Base-by-base conservation (phyloP, 2,113 vertebrate genomes). In the Hippocampus comes region DNA sequence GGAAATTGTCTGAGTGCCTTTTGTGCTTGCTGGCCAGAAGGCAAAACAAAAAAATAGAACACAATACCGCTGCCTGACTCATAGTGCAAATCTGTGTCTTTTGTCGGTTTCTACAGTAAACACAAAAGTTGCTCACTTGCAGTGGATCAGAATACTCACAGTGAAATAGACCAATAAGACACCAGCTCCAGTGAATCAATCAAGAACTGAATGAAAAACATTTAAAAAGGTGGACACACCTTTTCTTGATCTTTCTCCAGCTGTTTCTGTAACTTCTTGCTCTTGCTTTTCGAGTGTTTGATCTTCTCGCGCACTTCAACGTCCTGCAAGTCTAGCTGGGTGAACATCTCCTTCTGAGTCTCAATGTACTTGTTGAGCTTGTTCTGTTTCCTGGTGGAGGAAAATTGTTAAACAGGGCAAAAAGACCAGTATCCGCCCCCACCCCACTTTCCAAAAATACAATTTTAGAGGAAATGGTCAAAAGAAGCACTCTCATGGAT, bases 201-300 rank as follows among this genome's bases (percentile, higher is more conserved):
- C 3, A 64, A 67, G 15, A 63, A 42, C 34, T 21, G 46, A 51
- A 49, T 73, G 25, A 18, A 14, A 56, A 67, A 49, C 53, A 17
- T 64, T 59, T 67, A 38, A 65, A 69, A 69, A 76, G 42, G 59
- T 49, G 48, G 73, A 87, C 87, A 10, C 88, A 98, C 97, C 96
- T 98, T 99, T 85, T 97, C 95, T 86, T 93, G 94, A 61, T 99
- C 95, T 78, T 97, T 99, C 53, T 95, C 92, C 78, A 98, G 92
- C 80, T 98, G 96, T 82, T 97, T 98, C 78, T 95, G 94, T 70
- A 96, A 84, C 78, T 96, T 96, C 90, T 96, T 98, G 72, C 86
- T 91, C 84, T 96, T 97, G 91, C 91, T 95, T 85, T 95, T 95
- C 70, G 88, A 91, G 87, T 98, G 91, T 87, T 98, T 98, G 66